Evolutionary conservation across 2,888 invertebrate genomes (phyloP).

Genomic region (Polia nebulosa): DNA sequence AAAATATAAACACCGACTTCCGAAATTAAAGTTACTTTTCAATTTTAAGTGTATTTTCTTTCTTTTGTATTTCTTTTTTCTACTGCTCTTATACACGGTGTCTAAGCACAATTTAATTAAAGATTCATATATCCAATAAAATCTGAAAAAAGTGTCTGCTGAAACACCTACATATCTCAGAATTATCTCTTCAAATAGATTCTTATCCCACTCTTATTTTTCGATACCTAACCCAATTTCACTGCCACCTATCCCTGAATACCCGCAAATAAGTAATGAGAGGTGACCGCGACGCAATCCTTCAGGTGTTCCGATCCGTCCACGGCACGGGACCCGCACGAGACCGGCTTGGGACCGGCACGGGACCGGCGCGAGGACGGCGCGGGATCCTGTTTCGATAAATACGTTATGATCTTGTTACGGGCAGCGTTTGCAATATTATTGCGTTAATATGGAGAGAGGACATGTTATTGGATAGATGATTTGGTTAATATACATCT

Average conservation of each 20-base stretch:
- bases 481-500: slow-evolving; percentile 22
- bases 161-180: not conserved
- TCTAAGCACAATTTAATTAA: not conserved
- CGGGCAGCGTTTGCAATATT: slow-evolving; percentile 56
- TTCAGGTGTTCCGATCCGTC: slow-evolving; percentile 41
- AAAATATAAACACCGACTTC: no score
- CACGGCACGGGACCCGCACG: slow-evolving; percentile 21
- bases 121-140: not conserved
- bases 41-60: no score
- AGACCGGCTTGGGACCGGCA: slow-evolving; percentile 13
- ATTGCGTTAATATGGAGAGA: slow-evolving; percentile 44
- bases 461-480: slow-evolving; percentile 23
- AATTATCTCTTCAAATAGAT: slow-evolving; percentile 7
- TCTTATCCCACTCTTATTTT: slow-evolving; percentile 24
- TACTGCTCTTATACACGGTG: no score
- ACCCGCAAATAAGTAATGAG: slow-evolving; percentile 50
- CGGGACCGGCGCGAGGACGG: not conserved
- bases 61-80: no score
- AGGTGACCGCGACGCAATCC: slow-evolving; percentile 42
- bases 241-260: slow-evolving; percentile 29
- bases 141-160: not conserved
- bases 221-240: slow-evolving; percentile 32
- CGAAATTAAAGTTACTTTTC: no score
- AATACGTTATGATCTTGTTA: slow-evolving; percentile 65
- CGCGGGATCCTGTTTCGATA: slow-evolving; percentile 40